Evolutionary conservation across 1,140 invertebrate species (phyloP), one percentile per base, ranked within the genome.

Genomic region (Ptiloglossa arizonensis): DNA sequence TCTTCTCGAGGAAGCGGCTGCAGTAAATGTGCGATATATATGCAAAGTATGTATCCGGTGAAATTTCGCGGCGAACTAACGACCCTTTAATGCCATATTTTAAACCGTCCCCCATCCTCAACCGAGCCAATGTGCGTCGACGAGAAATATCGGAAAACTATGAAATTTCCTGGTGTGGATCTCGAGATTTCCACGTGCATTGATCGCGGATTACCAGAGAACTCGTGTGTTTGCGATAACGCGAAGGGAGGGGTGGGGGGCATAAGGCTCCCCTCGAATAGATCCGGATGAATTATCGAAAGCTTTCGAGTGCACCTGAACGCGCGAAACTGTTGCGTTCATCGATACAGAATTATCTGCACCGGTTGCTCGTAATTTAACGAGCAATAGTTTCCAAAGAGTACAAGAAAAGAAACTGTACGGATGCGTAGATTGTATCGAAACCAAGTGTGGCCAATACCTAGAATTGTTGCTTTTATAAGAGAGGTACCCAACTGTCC

Each of bases 21-120:
- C 59, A 38, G 50, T 54, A 75, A 77, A 85, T 81, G 80, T 54
- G 75, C 59, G 69, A 73, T 80, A 66, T 73, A 66, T 52, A 73
- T 81, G 66, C 74, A 78, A 76, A 83, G 59, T 57, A 59, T 46
- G 59, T 32, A 62, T 76, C 63, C 69, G 64, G 41, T 44, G 35
- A 79, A 81, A 83, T 84, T 78, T 38, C 54, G 56, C 44, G 46
- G 56, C 24, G 66, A 56, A 54, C 82, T 81, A 84, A 85, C 82
- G 79, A 81, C 63, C 79, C 32, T 29, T 64, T 38, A 54, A 72
- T 32, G 62, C 17, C 59, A 74, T 81, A 85, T 78, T 75, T 84
- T 75, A 74, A 46, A 15, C 13, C 63, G 5, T 5, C 8, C 5
- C 6, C 19, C 9, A 4, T 46, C 46, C 13, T 2, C 13, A 15